These are phyloP conservation scores for Globodera rostochiensis DNA, from an alignment of 1,140 invertebrate species.

Conservation along the genomic window DNA sequence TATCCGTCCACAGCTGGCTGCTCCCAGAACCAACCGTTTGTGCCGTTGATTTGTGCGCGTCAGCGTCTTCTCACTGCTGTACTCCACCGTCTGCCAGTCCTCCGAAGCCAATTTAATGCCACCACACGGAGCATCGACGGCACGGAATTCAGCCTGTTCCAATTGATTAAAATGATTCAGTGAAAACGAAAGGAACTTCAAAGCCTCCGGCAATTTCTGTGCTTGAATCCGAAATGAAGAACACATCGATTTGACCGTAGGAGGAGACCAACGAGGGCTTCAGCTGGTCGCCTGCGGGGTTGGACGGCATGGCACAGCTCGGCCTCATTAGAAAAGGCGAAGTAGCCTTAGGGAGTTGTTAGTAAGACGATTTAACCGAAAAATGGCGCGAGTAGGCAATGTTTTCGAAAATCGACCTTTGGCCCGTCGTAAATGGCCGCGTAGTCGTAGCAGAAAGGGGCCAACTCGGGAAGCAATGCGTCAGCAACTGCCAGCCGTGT, in stretches of 20 bases:
- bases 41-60: constrained; percentile 55
- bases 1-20: neutral
- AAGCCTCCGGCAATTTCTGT: constrained; percentile 23
- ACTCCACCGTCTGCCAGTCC: constrained; percentile 25
- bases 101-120: constrained; percentile 32
- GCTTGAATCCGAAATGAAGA: constrained; percentile 53
- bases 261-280: constrained; percentile 39
- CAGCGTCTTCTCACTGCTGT: constrained; percentile 47
- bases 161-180: neutral
- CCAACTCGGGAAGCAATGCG: neutral
- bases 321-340: constrained; percentile 53
- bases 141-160: constrained; percentile 21
- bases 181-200: neutral
- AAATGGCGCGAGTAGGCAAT: neutral
- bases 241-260: constrained; percentile 43
- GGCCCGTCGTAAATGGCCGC: constrained; percentile 62
- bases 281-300: constrained; percentile 23
- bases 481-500: neutral
- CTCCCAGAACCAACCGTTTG: constrained; percentile 32
- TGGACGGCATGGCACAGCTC: constrained; percentile 34
- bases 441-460: constrained; percentile 48
- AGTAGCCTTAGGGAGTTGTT: constrained; percentile 22
- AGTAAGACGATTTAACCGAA: neutral
- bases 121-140: constrained; percentile 44
- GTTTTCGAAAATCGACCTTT: constrained; percentile 23